Percentiles rank a stretch among this genome's conserved stretches.
phyloP scores from a whole-genome alignment of 1,140 invertebrate species.

The Leptinotarsa undecemlineata region DNA sequence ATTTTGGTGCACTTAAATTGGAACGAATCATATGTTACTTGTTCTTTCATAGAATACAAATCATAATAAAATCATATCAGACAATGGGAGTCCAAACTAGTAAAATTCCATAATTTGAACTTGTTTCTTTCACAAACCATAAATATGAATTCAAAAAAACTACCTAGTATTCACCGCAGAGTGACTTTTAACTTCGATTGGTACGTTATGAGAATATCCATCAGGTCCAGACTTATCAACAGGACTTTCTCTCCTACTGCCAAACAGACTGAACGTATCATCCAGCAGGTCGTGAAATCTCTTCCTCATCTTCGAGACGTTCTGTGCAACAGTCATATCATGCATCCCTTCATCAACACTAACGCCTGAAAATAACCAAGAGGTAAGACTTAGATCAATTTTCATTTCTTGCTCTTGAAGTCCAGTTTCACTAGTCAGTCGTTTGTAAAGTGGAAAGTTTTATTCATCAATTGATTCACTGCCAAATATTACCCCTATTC shows the following conservation, averaged over 20 bases:
- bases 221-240: constrained; percentile 46
- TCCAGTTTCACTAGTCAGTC: too few relatives aligned
- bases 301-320: constrained; percentile 63
- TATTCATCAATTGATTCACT: too few relatives aligned
- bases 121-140: not conserved
- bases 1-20: too few relatives aligned
- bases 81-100: too few relatives aligned
- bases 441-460: too few relatives aligned
- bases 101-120: too few relatives aligned
- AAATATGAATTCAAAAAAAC: constrained; percentile 6
- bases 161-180: constrained; percentile 59
- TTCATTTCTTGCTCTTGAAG: too few relatives aligned
- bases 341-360: constrained; percentile 49
- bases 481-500: too few relatives aligned
- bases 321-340: constrained; percentile 41
- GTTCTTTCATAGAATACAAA: too few relatives aligned
- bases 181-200: constrained; percentile 56
- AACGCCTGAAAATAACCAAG: constrained; percentile 37
- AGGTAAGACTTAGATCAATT: too few relatives aligned
- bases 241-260: constrained; percentile 58
- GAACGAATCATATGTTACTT: too few relatives aligned
- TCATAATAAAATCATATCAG: too few relatives aligned
- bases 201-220: constrained; percentile 33
- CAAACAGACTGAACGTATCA: constrained; percentile 69
- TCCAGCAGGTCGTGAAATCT: constrained; percentile 70